Percentiles rank a stretch among this genome's conserved stretches.
Conservation (phyloP, 1,140 invertebrate genomes). For the Eueides isabella region DNA sequence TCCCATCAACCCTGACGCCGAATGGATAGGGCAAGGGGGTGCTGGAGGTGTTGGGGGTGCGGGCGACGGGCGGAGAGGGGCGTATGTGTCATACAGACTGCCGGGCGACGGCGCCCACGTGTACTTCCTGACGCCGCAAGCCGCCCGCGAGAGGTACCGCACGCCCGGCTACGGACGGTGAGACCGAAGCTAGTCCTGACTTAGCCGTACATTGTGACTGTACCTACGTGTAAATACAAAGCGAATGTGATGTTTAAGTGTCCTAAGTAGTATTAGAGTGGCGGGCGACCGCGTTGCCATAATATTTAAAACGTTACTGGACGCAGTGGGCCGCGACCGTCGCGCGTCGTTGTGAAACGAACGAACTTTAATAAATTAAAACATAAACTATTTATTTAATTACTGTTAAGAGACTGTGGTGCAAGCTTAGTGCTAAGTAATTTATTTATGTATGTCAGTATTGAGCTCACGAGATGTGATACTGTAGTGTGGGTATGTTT, state of each 20-base stretch:
- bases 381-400: conserved; percentile 73
- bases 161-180: conserved; percentile 77
- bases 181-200: conserved; percentile 63
- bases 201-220: conserved; percentile 71
- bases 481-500: conserved; percentile 49
- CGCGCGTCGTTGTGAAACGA: conserved; percentile 47
- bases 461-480: conserved; percentile 63
- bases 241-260: conserved; percentile 82
- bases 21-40: conserved; percentile 82
- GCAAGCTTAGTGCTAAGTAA: conserved; percentile 75
- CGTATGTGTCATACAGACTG: conserved; percentile 86
- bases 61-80: conserved; percentile 79
- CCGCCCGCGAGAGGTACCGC: conserved; percentile 66
- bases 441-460: conserved; percentile 80
- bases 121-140: conserved; percentile 89
- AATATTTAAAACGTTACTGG: conserved; percentile 66
- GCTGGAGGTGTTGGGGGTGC: conserved; percentile 72
- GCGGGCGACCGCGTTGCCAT: conserved; percentile 75
- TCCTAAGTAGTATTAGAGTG: conserved; percentile 80
- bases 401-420: conserved; percentile 75
- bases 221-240: conserved; percentile 71
- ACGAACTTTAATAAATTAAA: conserved; percentile 61
- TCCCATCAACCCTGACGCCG: conserved; percentile 86
- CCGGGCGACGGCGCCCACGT: conserved; percentile 88
- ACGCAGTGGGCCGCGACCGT: conserved; percentile 47